These are phyloP conservation scores for Salvelinus alpinus DNA, from an alignment of 2,113 vertebrate species.

Conservation along the genomic window DNA sequence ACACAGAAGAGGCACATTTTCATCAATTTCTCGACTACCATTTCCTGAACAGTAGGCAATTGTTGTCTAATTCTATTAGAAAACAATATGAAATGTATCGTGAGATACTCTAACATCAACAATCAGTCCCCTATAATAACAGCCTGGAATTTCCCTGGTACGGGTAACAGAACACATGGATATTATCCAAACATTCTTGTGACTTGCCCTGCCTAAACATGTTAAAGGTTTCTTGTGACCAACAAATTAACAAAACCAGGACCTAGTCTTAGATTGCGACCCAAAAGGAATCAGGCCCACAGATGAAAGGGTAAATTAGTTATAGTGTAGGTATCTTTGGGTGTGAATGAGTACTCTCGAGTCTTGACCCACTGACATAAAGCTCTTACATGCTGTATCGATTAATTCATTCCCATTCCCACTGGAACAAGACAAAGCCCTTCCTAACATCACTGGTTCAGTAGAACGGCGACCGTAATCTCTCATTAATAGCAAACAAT, in stretches of 20 bases:
- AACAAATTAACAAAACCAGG: too few species aligned
- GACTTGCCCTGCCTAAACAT: too few species aligned
- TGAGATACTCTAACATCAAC: too few species aligned
- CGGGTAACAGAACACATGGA: background rate
- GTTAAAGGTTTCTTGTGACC: too few species aligned
- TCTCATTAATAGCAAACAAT: slow-evolving; percentile 1
- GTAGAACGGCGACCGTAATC: background rate
- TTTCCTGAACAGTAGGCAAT: background rate
- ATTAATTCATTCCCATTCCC: background rate
- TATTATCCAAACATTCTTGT: background rate
- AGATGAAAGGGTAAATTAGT: too few species aligned
- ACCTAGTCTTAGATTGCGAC: too few species aligned
- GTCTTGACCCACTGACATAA: background rate
- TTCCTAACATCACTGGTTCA: background rate
- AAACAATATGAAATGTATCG: too few species aligned
- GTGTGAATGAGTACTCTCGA: too few species aligned
- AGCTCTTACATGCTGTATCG: background rate
- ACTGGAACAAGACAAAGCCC: background rate
- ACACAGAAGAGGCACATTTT: background rate
- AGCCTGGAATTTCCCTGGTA: background rate
- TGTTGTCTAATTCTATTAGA: too few species aligned
- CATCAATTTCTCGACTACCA: background rate
- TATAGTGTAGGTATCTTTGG: too few species aligned
- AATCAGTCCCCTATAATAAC: background rate
- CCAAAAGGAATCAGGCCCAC: too few species aligned